Conservation (phyloP, 2,888 invertebrate genomes). For the Smittia sp. region DNA sequence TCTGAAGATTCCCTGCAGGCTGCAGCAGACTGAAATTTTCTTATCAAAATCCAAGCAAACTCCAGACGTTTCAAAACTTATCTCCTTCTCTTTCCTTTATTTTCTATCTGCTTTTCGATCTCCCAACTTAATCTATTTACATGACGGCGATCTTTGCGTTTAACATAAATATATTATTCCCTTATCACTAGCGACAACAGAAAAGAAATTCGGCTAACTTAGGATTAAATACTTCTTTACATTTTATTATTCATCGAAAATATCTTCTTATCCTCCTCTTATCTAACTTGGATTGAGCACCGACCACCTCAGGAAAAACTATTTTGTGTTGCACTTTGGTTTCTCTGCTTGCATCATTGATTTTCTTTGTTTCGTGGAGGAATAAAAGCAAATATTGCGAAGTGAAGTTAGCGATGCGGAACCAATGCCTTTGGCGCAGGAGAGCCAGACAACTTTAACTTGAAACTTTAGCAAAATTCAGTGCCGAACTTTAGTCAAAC, state of each 20-base stretch:
- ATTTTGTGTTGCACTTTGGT: constrained; percentile 12
- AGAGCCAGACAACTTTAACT: too few relatives aligned
- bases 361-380: background rate
- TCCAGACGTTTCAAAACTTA: too few relatives aligned
- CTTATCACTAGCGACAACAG: background rate
- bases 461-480: too few relatives aligned
- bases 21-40: too few relatives aligned
- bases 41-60: too few relatives aligned
- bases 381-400: background rate
- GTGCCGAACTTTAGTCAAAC: background rate
- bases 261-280: too few relatives aligned
- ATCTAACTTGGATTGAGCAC: background rate
- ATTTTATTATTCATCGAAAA: too few relatives aligned
- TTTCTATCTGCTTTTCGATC: background rate
- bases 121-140: background rate
- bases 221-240: background rate
- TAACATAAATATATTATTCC: background rate
- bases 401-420: background rate
- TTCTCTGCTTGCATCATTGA: background rate
- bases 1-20: too few relatives aligned
- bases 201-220: background rate
- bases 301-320: background rate
- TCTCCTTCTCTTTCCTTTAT: too few relatives aligned
- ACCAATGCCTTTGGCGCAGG: too few relatives aligned
- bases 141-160: background rate